These are phyloP conservation scores for Torymus tubicola DNA, from an alignment of 2,888 invertebrate genomes.

Conservation along the genomic window DNA sequence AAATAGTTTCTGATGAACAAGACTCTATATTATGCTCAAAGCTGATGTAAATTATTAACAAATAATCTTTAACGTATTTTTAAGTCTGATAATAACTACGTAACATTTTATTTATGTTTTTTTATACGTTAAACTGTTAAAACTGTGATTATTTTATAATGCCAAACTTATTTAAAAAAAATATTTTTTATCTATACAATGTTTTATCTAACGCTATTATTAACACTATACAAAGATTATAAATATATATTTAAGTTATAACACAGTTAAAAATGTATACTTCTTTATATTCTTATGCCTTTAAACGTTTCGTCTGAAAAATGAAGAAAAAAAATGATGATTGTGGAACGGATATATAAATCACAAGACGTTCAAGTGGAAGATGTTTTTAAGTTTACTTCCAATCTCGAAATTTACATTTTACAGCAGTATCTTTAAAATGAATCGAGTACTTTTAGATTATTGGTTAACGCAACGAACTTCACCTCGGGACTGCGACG, in stretches of 20 bases:
- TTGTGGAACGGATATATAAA: slow-evolving; percentile 44
- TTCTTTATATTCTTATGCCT: not conserved
- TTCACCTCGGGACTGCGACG: slow-evolving; percentile 62
- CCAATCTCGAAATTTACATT: slow-evolving; percentile 75
- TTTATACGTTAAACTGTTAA: slow-evolving; percentile 51
- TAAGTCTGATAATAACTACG: slow-evolving; percentile 12
- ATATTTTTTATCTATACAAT: slow-evolving; percentile 44
- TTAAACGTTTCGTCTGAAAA: slow-evolving; percentile 15
- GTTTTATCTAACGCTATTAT: slow-evolving; percentile 32
- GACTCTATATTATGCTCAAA: slow-evolving; percentile 77
- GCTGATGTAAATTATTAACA: slow-evolving; percentile 42
- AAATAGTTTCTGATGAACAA: slow-evolving; percentile 74
- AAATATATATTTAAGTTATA: slow-evolving; percentile 45
- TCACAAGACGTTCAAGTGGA: slow-evolving; percentile 65
- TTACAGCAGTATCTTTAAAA: slow-evolving; percentile 67
- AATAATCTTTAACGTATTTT: not conserved
- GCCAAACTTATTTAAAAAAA: slow-evolving; percentile 54
- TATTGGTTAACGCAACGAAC: slow-evolving; percentile 61
- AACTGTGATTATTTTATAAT: slow-evolving; percentile 57
- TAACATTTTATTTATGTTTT: slow-evolving; percentile 35
- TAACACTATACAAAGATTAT: slow-evolving; percentile 35
- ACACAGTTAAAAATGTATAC: slow-evolving; percentile 20
- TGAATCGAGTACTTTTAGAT: slow-evolving; percentile 64
- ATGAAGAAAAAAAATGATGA: slow-evolving; percentile 32
- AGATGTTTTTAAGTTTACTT: slow-evolving; percentile 77